These are phyloP conservation scores for Campoplex capitator DNA, from an alignment of 2,888 invertebrate genomes.

Conservation along the genomic window DNA sequence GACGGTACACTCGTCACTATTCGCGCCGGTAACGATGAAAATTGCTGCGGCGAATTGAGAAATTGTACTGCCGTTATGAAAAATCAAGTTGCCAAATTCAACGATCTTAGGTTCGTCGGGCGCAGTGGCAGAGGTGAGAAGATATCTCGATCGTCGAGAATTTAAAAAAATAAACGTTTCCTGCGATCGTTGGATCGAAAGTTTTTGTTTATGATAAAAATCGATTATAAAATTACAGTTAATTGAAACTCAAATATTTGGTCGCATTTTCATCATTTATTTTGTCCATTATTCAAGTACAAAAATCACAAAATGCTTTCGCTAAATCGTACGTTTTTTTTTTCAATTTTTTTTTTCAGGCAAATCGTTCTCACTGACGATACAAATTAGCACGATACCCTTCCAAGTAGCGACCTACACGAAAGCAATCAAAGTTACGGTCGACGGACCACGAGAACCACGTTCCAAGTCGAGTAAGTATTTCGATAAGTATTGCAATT, in stretches of 20 bases:
- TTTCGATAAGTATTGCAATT: neutral
- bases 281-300: neutral
- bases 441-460: slow-evolving; percentile 99
- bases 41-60: slow-evolving; percentile 96
- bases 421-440: slow-evolving; percentile 99
- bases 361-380: slow-evolving; percentile 97
- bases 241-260: neutral
- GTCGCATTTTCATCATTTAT: neutral
- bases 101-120: slow-evolving; percentile 98
- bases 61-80: slow-evolving; percentile 98
- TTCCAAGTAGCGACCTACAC: slow-evolving; percentile 96
- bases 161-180: neutral
- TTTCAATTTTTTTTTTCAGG: slow-evolving; percentile 85
- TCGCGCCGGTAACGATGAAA: slow-evolving; percentile 99
- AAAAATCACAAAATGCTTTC: neutral
- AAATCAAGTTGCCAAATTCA: slow-evolving; percentile 99
- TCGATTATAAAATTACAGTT: neutral
- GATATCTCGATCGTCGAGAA: neutral
- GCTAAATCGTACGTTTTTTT: slow-evolving; percentile 11
- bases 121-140: slow-evolving; percentile 91
- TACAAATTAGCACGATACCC: slow-evolving; percentile 93
- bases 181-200: neutral
- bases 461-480: slow-evolving; percentile 98
- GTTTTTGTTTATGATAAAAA: neutral
- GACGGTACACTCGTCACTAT: slow-evolving; percentile 98